These are phyloP conservation scores for Eurytoma californica DNA, from an alignment of 2,888 invertebrate species.

Conservation along the genomic window DNA sequence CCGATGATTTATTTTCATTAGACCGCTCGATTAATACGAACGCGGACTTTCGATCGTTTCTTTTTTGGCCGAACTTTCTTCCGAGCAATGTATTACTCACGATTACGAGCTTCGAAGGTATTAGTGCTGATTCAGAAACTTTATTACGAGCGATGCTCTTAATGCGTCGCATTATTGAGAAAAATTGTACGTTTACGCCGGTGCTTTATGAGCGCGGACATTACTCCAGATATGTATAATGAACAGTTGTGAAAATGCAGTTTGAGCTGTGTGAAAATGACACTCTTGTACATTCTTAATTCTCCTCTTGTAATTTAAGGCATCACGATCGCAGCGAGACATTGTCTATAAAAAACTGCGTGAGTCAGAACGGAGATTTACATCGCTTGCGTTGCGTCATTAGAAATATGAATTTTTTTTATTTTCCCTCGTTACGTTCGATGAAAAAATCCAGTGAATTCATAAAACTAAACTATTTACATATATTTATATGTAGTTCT, in stretches of 20 bases:
- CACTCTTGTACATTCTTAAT: slow-evolving; percentile 8
- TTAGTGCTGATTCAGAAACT: background rate
- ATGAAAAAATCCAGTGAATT: too few species aligned
- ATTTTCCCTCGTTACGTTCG: background rate
- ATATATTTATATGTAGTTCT: too few species aligned
- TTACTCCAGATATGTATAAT: too few species aligned
- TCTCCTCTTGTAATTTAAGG: slow-evolving; percentile 35
- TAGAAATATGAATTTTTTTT: slow-evolving; percentile 24
- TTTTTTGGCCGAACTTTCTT: background rate
- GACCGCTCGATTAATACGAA: background rate
- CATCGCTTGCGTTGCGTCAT: slow-evolving; percentile 25
- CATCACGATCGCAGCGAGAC: slow-evolving; percentile 9
- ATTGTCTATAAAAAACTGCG: slow-evolving; percentile 8
- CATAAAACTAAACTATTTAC: too few species aligned
- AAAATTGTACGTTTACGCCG: too few species aligned
- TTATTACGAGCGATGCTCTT: too few species aligned
- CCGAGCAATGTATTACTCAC: background rate
- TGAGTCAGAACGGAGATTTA: slow-evolving; percentile 32
- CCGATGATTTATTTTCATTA: slow-evolving; percentile 21
- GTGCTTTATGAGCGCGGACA: too few species aligned
- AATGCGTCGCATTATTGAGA: too few species aligned
- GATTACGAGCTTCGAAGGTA: background rate
- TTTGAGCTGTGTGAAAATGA: too few species aligned
- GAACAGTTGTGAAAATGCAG: too few species aligned
- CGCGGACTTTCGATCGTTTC: background rate